Conservation (phyloP, 1,140 invertebrate genomes). For the Teleopsis dalmanni region DNA sequence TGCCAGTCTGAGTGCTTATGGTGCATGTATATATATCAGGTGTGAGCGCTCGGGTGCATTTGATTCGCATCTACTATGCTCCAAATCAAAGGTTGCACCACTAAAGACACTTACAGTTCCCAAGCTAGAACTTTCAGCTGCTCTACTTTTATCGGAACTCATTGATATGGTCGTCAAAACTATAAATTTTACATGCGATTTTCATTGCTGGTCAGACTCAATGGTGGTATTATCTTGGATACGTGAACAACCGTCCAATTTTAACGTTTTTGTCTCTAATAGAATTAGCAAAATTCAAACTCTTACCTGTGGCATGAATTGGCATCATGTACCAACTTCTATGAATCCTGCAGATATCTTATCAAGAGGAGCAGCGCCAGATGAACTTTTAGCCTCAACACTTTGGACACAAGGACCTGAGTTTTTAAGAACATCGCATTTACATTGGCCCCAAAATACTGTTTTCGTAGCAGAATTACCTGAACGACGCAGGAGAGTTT, state of each 20-base stretch:
- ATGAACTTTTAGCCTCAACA: background rate
- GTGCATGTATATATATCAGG: conserved; percentile 29
- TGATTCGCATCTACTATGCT: conserved; percentile 4
- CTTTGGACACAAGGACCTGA: background rate
- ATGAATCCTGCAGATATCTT: conserved; percentile 7
- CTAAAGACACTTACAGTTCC: conserved; percentile 23
- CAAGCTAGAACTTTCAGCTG: conserved; percentile 25
- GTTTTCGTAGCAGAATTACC: background rate
- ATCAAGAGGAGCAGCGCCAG: conserved; percentile 1
- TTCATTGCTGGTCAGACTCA: conserved; percentile 17
- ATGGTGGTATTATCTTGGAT: conserved; percentile 3
- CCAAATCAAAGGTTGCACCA: conserved; percentile 4
- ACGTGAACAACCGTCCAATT: conserved; percentile 8
- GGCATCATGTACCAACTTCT: background rate
- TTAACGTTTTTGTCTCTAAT: conserved; percentile 24
- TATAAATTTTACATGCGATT: background rate
- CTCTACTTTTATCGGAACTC: conserved; percentile 17
- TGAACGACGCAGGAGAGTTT: background rate
- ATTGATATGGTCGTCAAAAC: conserved; percentile 11
- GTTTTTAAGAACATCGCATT: no score
- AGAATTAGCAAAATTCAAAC: conserved; percentile 3
- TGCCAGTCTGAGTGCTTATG: conserved; percentile 37
- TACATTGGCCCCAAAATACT: no score
- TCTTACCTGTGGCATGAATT: background rate
- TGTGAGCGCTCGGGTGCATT: conserved; percentile 8